These are phyloP conservation scores for Polyergus mexicanus DNA, from an alignment of 1,140 invertebrate genomes.

Conservation along the genomic window DNA sequence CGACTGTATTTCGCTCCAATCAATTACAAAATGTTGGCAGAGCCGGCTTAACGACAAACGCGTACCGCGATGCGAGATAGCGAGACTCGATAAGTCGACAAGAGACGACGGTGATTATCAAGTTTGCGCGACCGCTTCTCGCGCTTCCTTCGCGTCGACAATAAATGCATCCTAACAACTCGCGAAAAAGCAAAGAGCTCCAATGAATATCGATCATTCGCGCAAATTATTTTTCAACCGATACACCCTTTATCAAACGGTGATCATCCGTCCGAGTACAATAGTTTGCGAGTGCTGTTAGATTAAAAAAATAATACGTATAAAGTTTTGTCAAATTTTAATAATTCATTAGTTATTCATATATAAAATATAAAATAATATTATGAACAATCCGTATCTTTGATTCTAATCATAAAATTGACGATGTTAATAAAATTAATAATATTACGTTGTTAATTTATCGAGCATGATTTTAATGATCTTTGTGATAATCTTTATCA, in stretches of 20 bases:
- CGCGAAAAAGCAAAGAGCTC: slow-evolving; percentile 14
- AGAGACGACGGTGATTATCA: slow-evolving; percentile 58
- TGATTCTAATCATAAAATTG: neutral
- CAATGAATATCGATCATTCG: slow-evolving; percentile 46
- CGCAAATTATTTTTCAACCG: slow-evolving; percentile 45
- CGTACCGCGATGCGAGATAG: slow-evolving; percentile 33
- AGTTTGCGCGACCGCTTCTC: slow-evolving; percentile 34
- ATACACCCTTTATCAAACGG: slow-evolving; percentile 4
- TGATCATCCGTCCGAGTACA: slow-evolving; percentile 22
- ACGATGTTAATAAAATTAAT: neutral
- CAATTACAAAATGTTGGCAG: slow-evolving; percentile 51
- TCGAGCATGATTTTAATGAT: neutral
- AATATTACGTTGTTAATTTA: neutral
- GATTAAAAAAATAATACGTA: neutral
- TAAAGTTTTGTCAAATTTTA: slow-evolving; percentile 1
- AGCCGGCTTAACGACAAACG: slow-evolving; percentile 47
- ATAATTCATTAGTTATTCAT: neutral
- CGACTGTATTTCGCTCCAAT: slow-evolving; percentile 59
- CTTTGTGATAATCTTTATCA: slow-evolving; percentile 9
- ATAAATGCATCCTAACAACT: slow-evolving; percentile 38
- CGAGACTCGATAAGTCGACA: slow-evolving; percentile 52
- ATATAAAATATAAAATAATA: neutral
- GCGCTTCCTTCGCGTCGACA: slow-evolving; percentile 34
- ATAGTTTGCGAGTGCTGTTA: neutral
- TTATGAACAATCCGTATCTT: neutral